Base-by-base conservation (phyloP, 2,797 vertebrate genomes). In the Phoxinus dragarum region DNA sequence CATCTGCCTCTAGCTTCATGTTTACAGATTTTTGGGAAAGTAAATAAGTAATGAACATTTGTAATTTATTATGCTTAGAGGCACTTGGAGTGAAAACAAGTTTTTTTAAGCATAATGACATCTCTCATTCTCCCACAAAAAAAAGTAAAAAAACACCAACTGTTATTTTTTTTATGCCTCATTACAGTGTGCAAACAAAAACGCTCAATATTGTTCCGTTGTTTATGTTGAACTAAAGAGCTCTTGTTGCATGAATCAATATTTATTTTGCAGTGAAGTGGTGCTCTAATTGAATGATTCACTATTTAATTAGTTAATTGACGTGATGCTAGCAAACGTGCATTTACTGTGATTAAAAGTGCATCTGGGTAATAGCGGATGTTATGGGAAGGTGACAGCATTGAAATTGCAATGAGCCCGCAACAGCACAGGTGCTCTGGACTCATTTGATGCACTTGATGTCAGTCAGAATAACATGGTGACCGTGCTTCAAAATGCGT, bases 341-440 rank as follows among this genome's bases (percentile, higher is more conserved):
- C 61, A 54, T 86, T 40, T 75, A 69, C 34, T 56, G 69, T 80
- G 69, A 80, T 75, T 87, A 84, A 87, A 84, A 64, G 77, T 47
- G 73, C 71, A 87, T 87, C 86, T 76, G 82, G 40, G 61, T 84
- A 80, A 84, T 68, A 68, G 38, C 49, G 38, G 47, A 66, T 66
- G 71, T 40, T 38, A 38, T 36, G 8, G 16, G n/a, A 80, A 72
- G 40, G 44, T 34, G 31, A 69, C n/a, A 36, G 23, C 47, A 19
- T 19, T 69, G 31, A 72, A 78, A 72, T 64, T 76, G 34, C 1
- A 1, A 68, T 78, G 36, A 69, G 64, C 36, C 64, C 67, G 23
- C 52, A 52, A 66, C 31, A 27, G 42, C 31, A 49, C 81, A 74
- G 71, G 56, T 83, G 71, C 31, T 49, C 38, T 82, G 34, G 47